Evolutionary conservation across 1,140 invertebrate genomes (phyloP).

Genomic region (Bombus breviceps): DNA sequence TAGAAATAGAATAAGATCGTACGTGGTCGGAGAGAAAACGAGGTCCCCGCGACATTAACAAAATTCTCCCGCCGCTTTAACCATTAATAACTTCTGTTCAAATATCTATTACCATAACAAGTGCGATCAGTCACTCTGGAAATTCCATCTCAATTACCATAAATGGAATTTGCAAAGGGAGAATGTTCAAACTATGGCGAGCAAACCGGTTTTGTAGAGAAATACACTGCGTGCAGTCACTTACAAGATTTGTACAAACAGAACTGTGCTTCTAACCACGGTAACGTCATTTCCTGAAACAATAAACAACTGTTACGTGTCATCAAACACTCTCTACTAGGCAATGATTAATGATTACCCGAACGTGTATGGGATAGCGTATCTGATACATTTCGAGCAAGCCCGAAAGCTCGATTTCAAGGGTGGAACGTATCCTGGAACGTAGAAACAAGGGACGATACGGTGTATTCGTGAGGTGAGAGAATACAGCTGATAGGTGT

Average conservation of each 20-base stretch:
- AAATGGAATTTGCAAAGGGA: background rate
- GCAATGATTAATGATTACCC: background rate
- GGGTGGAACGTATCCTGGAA: background rate
- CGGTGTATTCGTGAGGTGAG: background rate
- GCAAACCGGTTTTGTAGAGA: background rate
- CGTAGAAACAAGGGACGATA: too few relatives aligned
- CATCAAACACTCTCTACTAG: background rate
- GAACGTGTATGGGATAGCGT: background rate
- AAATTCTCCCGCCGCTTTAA: background rate
- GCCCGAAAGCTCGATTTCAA: background rate
- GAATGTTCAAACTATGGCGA: conserved; percentile 5
- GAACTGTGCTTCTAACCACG: background rate
- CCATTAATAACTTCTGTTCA: background rate
- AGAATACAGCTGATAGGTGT: conserved; percentile 12
- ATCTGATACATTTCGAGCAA: background rate
- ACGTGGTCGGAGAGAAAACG: background rate
- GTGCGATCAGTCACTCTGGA: background rate
- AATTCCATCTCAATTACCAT: background rate
- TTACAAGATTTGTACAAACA: background rate
- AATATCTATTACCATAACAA: background rate
- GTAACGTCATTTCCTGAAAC: background rate
- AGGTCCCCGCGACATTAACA: background rate
- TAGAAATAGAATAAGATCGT: background rate
- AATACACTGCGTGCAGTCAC: background rate
- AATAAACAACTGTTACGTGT: background rate